Evolutionary conservation across 1,140 invertebrate genomes (phyloP).

Genomic region (Zeugodacus cucurbitae): DNA sequence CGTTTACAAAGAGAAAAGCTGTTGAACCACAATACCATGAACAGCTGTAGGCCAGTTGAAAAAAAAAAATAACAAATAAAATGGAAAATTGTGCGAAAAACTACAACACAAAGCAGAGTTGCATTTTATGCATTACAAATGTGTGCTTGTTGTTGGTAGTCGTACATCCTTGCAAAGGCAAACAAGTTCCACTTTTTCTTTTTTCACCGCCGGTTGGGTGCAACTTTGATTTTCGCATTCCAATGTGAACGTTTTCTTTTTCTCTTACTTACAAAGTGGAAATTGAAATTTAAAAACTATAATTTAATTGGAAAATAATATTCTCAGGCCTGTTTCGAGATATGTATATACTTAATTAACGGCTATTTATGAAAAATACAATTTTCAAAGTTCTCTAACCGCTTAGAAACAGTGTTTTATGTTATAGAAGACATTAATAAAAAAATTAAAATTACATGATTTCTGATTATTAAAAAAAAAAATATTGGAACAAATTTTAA

Average conservation of each 20-base stretch:
- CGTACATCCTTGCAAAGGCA: constrained; percentile 23
- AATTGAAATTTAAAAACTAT: too few species aligned
- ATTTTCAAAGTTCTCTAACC: too few species aligned
- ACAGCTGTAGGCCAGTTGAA: not conserved
- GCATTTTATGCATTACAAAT: not conserved
- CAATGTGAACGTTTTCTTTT: not conserved
- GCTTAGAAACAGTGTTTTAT: too few species aligned
- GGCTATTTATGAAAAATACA: too few species aligned
- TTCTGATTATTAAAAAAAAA: too few species aligned
- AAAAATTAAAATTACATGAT: too few species aligned
- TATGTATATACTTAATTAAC: too few species aligned
- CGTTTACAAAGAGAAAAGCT: not conserved
- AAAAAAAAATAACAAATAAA: not conserved
- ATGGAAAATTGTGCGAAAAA: not conserved
- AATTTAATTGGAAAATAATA: too few species aligned
- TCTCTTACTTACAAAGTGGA: not conserved
- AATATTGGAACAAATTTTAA: too few species aligned
- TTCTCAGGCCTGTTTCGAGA: too few species aligned
- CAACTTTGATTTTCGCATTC: constrained; percentile 10
- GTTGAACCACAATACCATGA: not conserved
- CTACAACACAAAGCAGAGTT: not conserved
- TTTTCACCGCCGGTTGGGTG: not conserved
- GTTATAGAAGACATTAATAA: too few species aligned
- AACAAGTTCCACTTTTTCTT: constrained; percentile 29
- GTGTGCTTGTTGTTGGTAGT: not conserved